Percentiles rank a stretch among this genome's conserved stretches.
Conservation (phyloP, 2,113 vertebrate genomes). For the Triplophysa dalaica region DNA sequence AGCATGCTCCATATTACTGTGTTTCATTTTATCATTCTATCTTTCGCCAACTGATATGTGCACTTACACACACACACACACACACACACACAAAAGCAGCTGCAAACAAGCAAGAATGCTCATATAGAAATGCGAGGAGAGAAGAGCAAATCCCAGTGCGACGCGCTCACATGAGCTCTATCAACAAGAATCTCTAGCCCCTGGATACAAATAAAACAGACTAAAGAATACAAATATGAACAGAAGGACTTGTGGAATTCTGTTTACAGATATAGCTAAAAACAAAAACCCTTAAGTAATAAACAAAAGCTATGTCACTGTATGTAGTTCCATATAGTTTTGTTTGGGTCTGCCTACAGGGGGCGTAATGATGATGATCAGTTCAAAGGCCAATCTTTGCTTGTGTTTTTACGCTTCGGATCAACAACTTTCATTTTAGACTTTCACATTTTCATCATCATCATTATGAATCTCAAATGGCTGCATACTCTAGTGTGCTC, state of each 20-base stretch:
- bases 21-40: neutral
- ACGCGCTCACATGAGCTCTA: constrained; percentile 9
- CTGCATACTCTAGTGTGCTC: constrained; percentile 9
- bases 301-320: no score
- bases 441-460: constrained; percentile 12
- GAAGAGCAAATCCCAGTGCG: constrained; percentile 21
- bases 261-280: neutral
- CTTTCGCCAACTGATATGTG: neutral
- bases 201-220: neutral
- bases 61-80: constrained; percentile 11
- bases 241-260: neutral
- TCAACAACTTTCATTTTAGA: neutral
- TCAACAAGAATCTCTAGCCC: constrained; percentile 15
- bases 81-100: neutral
- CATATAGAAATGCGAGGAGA: constrained; percentile 32
- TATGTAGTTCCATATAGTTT: no score
- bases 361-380: neutral
- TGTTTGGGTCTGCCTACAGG: no score
- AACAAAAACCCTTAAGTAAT: neutral
- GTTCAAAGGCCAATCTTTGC: neutral
- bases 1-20: neutral
- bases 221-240: neutral
- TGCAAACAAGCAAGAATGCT: constrained; percentile 43
- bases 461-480: neutral
- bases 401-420: neutral